These are phyloP conservation scores for Penaeus japonicus DNA, from an alignment of 1,140 invertebrate genomes.

Conservation along the genomic window DNA sequence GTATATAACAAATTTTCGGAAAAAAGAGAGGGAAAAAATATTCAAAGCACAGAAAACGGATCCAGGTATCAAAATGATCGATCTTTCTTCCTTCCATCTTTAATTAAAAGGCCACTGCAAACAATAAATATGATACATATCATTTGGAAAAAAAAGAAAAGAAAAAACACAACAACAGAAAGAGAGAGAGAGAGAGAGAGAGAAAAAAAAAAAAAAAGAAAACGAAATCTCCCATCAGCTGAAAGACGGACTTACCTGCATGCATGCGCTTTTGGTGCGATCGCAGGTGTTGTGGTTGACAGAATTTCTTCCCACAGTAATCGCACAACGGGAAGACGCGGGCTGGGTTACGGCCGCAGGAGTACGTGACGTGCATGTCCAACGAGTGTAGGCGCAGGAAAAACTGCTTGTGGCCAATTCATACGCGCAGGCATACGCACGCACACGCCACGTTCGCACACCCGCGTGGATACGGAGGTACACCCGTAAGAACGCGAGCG, in stretches of 20 bases:
- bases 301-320: conserved; percentile 81
- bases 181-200: conserved; percentile 10
- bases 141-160: not conserved
- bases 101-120: not conserved
- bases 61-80: no score
- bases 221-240: not conserved
- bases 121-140: not conserved
- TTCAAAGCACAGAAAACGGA: no score
- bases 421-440: conserved; percentile 14
- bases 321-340: conserved; percentile 77
- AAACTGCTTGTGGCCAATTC: conserved; percentile 67
- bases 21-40: no score
- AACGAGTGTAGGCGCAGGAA: conserved; percentile 79
- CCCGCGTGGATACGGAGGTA: not conserved
- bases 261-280: conserved; percentile 87
- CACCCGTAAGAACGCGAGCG: conserved; percentile 7
- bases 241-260: conserved; percentile 69
- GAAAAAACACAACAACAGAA: not conserved
- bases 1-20: no score
- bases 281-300: conserved; percentile 87
- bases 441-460: not conserved
- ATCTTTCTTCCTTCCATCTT: no score
- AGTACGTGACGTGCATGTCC: conserved; percentile 80
- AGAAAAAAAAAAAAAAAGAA: conserved; percentile 4
- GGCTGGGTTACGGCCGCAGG: conserved; percentile 78